A percentile compares a stretch with the other conserved stretches of the same genome.
Evolutionary conservation across 2,113 vertebrate species (phyloP).

Genomic region (Chlamydotis undulata): DNA sequence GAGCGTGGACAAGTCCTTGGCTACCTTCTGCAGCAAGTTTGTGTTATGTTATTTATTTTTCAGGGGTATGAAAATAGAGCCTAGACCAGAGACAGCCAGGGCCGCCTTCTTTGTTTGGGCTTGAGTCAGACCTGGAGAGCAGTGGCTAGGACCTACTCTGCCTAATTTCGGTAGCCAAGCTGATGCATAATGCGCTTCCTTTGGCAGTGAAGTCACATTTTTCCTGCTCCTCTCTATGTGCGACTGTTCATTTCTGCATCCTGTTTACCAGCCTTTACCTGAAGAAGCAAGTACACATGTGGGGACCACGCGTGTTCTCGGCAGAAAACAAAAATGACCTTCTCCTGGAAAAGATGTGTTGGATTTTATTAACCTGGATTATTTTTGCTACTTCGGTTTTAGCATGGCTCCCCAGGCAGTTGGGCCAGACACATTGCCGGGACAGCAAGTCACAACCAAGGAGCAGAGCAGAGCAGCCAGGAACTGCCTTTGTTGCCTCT

Average conservation of each 20-base stretch:
- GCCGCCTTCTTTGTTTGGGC: not conserved
- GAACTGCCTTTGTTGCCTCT: not conserved
- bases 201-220: not conserved
- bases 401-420: not conserved
- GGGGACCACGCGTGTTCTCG: rapidly evolving
- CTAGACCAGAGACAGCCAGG: not conserved
- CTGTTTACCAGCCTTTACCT: slow-evolving; percentile 14
- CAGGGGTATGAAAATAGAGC: slow-evolving; percentile 1
- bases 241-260: not conserved
- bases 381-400: not conserved
- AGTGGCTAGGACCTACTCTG: not conserved
- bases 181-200: not conserved
- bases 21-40: slow-evolving; percentile 16
- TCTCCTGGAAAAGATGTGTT: not conserved
- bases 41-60: slow-evolving; percentile 43
- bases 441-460: not conserved
- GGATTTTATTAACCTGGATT: not conserved
- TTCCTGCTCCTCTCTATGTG: not conserved
- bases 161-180: not conserved
- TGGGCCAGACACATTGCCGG: not conserved
- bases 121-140: not conserved
- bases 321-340: not conserved
- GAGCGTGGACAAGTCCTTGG: slow-evolving; percentile 16
- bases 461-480: not conserved
- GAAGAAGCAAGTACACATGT: not conserved